Conservation (phyloP, 2,113 vertebrate genomes). For the Henicopernis longicauda region DNA sequence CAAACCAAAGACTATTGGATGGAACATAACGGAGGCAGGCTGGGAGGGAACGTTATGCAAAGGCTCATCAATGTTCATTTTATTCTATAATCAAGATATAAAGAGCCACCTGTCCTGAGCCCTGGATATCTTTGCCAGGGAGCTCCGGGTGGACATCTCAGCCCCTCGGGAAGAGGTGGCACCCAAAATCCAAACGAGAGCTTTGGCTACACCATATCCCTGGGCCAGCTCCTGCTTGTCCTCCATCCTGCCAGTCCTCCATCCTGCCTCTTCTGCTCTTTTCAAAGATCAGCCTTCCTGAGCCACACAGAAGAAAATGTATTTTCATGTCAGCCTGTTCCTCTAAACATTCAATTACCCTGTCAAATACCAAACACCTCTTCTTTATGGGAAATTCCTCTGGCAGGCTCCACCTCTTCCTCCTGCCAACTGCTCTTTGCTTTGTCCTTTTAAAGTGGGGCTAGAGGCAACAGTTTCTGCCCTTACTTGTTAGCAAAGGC, state of each 20-base stretch:
- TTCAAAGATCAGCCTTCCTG: neutral
- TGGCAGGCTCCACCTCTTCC: constrained; percentile 34
- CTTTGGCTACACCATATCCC: neutral
- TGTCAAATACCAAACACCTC: constrained; percentile 43
- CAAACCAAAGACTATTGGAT: neutral
- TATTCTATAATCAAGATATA: neutral
- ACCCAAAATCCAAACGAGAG: neutral
- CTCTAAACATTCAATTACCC: constrained; percentile 35
- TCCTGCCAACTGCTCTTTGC: constrained; percentile 8
- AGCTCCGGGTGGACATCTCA: neutral
- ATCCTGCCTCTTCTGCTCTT: neutral
- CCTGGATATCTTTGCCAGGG: neutral
- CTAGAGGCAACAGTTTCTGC: constrained; percentile 31
- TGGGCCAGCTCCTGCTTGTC: neutral
- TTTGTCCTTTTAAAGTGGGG: constrained; percentile 32
- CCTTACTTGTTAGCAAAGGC: constrained; percentile 28
- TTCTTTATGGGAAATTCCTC: constrained; percentile 37
- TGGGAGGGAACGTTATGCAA: neutral
- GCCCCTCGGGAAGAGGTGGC: neutral
- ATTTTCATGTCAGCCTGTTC: constrained; percentile 9
- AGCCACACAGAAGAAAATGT: neutral
- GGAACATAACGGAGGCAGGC: neutral
- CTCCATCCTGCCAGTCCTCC: neutral
- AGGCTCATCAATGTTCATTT: neutral
- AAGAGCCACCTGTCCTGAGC: neutral